Evolutionary conservation across 1,140 invertebrate species (phyloP), one percentile per base, ranked within the genome.

Genomic region (Grapholita molesta): DNA sequence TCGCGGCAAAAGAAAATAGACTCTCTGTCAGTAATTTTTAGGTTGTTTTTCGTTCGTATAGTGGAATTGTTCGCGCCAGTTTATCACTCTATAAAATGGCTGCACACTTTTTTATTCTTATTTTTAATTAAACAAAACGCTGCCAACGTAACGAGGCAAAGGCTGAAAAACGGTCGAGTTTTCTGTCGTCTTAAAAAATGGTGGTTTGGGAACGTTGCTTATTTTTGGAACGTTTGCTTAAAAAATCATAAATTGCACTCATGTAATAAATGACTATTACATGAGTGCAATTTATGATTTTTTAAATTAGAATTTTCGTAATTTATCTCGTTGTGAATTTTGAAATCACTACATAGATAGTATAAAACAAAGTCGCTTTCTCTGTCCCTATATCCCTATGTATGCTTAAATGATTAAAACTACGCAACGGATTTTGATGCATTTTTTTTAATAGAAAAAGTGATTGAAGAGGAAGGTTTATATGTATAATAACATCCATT

Each of bases 111-210:
- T 89, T 89, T 89, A 87, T 86, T 84, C 78, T 78, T 81, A 78
- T 85, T 87, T 89, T 89, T 89, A 89, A 89, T 89, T 89, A 89
- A 89, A 87, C 84, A 86, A 85, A 83, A 80, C 73, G 70, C 69
- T 70, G 73, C 70, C 73, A 73, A 70, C 68, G 79, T 82, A 82
- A 82, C 83, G 78, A 83, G 77, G n/a, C 70, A 78, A 77, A 70
- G 70, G 71, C 42, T 68, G 64, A 67, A 77, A 82, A 83, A 79
- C 76, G 68, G 79, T 72, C 48, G 24, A 69, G 61, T 68, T 66
- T 66, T 66, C 69, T 64, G 64, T 72, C 72, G 64, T 72, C 72
- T 72, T 72, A 53, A 70, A 57, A 69, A 42, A 64, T 53, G 18
- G 25, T 28, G 21, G 24, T 57, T 57, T 28, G 3, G 12, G 23